These are phyloP conservation scores for Synergus umbraculus DNA, from an alignment of 2,888 invertebrate species.

Conservation along the genomic window DNA sequence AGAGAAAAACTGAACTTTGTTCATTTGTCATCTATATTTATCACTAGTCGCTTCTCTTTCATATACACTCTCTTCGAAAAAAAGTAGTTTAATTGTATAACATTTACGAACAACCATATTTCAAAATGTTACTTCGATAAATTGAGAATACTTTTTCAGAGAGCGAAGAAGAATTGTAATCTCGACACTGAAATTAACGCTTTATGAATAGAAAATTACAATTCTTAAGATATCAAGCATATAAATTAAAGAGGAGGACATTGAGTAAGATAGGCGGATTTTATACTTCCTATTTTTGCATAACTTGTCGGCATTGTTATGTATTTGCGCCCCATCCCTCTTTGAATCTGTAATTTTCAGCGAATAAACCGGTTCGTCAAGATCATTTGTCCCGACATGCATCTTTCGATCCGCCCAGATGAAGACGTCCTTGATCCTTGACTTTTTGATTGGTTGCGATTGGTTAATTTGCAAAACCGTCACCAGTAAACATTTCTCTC, in stretches of 20 bases:
- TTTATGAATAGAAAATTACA: constrained; percentile 1
- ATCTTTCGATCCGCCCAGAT: constrained; percentile 53
- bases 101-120: neutral
- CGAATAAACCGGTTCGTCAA: constrained; percentile 62
- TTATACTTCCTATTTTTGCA: constrained; percentile 3
- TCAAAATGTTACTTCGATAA: too few relatives aligned
- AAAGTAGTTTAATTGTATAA: neutral
- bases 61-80: neutral
- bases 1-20: neutral
- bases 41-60: neutral
- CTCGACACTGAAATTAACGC: neutral
- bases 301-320: constrained; percentile 41
- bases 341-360: constrained; percentile 43
- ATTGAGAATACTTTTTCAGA: too few relatives aligned
- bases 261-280: neutral
- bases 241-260: neutral
- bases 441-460: constrained; percentile 56
- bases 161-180: neutral
- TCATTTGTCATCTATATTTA: neutral
- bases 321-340: constrained; percentile 43
- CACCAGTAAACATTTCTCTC: constrained; percentile 39
- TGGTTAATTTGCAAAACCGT: constrained; percentile 48
- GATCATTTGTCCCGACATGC: constrained; percentile 63
- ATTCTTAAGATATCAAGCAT: neutral
- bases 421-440: constrained; percentile 63